phyloP scores from a whole-genome alignment of 2,888 invertebrate genomes.

The Ennomos fuscantarius region DNA sequence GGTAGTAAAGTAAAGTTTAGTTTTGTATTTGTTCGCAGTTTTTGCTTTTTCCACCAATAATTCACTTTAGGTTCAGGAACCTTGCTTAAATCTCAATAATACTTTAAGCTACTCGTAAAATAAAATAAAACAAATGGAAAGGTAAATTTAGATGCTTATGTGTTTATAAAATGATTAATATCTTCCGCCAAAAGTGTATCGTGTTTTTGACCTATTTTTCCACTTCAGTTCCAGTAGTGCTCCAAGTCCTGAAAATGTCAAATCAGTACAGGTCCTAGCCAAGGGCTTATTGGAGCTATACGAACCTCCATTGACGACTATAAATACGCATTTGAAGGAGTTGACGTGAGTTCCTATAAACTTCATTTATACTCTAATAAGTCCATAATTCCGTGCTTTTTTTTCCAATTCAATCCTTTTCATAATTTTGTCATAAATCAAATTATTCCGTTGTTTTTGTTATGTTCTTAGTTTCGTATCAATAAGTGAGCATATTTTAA shows the following conservation, averaged over 20 bases:
- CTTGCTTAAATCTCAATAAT: too few species aligned
- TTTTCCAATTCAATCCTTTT: too few species aligned
- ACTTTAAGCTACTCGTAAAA: not conserved
- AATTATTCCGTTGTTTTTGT: too few species aligned
- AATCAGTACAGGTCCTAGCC: constrained; percentile 66
- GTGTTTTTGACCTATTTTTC: constrained; percentile 5
- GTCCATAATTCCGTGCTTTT: not conserved
- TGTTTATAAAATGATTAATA: too few species aligned
- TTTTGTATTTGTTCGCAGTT: too few species aligned
- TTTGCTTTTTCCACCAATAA: too few species aligned
- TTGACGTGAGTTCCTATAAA: constrained; percentile 67
- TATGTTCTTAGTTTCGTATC: too few species aligned
- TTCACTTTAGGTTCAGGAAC: too few species aligned
- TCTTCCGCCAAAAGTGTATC: too few species aligned
- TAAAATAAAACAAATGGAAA: constrained; percentile 25
- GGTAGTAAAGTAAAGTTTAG: too few species aligned
- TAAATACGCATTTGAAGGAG: constrained; percentile 77
- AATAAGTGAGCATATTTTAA: too few species aligned
- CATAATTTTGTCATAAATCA: too few species aligned
- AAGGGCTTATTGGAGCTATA: constrained; percentile 77
- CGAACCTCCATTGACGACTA: constrained; percentile 75
- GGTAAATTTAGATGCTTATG: constrained; percentile 11
- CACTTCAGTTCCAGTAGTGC: constrained; percentile 45
- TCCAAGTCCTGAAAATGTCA: constrained; percentile 55
- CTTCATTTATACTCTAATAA: not conserved